Evolutionary conservation across 2,888 invertebrate genomes (phyloP).

Genomic region (Cataglyphis cursor): DNA sequence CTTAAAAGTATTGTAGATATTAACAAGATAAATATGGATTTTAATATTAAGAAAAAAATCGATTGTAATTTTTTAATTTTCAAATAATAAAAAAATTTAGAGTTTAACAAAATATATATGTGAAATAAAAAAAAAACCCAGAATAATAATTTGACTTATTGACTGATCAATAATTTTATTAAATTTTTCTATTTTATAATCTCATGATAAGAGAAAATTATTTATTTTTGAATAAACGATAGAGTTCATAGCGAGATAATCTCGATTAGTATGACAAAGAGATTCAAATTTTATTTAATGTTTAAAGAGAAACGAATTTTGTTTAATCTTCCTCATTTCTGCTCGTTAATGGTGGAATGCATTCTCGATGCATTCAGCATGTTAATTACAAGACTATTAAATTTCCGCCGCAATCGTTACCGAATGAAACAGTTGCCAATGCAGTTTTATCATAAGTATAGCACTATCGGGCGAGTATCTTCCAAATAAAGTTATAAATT

Average conservation of each 20-base stretch:
- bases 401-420: conserved; percentile 69
- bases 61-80: background rate
- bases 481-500: conserved; percentile 61
- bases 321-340: conserved; percentile 71
- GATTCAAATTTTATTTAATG: background rate
- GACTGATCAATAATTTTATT: background rate
- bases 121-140: background rate
- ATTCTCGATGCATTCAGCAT: conserved; percentile 71
- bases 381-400: conserved; percentile 76
- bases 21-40: background rate
- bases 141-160: background rate
- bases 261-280: conserved; percentile 46
- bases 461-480: conserved; percentile 56
- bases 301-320: conserved; percentile 65
- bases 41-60: background rate
- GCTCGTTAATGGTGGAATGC: conserved; percentile 67
- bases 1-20: background rate
- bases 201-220: background rate
- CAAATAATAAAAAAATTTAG: background rate
- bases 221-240: background rate
- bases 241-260: background rate
- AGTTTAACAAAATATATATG: background rate
- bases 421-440: conserved; percentile 60
- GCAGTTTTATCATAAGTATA: conserved; percentile 56
- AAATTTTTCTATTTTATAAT: background rate